Conservation (phyloP, 2,113 vertebrate species). For the Bothrops jararaca region DNA sequence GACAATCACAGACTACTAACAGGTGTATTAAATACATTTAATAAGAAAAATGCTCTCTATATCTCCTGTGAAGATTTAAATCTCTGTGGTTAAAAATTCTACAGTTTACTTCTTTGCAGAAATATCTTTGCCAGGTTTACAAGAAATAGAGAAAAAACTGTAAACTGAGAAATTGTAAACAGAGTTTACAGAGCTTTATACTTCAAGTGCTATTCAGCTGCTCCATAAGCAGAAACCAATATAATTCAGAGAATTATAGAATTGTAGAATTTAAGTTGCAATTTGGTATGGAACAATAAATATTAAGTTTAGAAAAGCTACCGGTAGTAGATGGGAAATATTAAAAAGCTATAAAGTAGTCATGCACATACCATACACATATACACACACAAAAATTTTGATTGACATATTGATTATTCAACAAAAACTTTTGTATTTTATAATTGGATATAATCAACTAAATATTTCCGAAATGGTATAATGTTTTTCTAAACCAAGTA, state of each 20-base stretch:
- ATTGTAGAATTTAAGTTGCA: constrained; percentile 56
- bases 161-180: constrained; percentile 34
- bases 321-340: constrained; percentile 55
- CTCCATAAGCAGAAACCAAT: constrained; percentile 57
- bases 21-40: constrained; percentile 67
- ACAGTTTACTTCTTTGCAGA: constrained; percentile 44
- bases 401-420: constrained; percentile 64
- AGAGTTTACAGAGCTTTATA: constrained; percentile 57
- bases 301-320: constrained; percentile 57
- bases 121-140: constrained; percentile 41
- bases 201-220: constrained; percentile 63
- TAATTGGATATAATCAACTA: constrained; percentile 67
- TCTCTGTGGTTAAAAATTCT: constrained; percentile 2
- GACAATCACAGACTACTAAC: constrained; percentile 77
- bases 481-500: constrained; percentile 60
- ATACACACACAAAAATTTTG: constrained; percentile 67
- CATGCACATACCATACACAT: constrained; percentile 65
- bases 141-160: constrained; percentile 15
- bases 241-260: constrained; percentile 36
- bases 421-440: constrained; percentile 67
- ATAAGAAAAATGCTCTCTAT: constrained; percentile 62
- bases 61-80: constrained; percentile 36
- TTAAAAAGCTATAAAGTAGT: constrained; percentile 63
- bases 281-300: constrained; percentile 51
- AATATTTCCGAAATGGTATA: constrained; percentile 63